Evolutionary conservation across 2,888 invertebrate species (phyloP).

Genomic region (Axea sp.): DNA sequence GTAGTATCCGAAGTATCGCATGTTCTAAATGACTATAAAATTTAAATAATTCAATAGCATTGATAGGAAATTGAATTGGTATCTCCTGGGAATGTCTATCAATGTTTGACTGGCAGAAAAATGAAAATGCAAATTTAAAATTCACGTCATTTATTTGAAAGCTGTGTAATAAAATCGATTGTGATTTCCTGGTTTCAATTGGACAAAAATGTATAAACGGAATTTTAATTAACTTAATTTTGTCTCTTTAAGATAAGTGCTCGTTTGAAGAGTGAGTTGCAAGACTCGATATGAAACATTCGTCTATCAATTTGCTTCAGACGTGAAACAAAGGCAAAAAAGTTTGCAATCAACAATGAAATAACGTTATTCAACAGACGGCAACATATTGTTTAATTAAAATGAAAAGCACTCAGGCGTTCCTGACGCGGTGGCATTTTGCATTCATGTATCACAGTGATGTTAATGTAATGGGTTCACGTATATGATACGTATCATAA

Average conservation of each 20-base stretch:
- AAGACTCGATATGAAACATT: slow-evolving; percentile 23
- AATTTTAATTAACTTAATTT: slow-evolving; percentile 34
- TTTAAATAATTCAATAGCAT: slow-evolving; percentile 4
- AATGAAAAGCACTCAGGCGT: slow-evolving; percentile 53
- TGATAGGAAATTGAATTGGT: slow-evolving; percentile 9
- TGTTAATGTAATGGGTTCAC: slow-evolving; percentile 42
- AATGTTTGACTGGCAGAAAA: slow-evolving; percentile 8
- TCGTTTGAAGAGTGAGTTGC: background rate
- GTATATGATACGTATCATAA: slow-evolving; percentile 38
- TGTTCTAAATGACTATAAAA: background rate
- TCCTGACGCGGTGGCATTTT: slow-evolving; percentile 47
- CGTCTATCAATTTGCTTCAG: slow-evolving; percentile 46
- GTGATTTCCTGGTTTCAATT: background rate
- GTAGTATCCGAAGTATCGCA: no score
- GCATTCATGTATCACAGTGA: slow-evolving; percentile 53
- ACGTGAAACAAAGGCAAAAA: slow-evolving; percentile 28
- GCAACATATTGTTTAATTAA: slow-evolving; percentile 61
- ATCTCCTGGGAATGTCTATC: slow-evolving; percentile 7
- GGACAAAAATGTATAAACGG: slow-evolving; percentile 5
- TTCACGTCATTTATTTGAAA: background rate
- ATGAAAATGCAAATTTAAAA: slow-evolving; percentile 15
- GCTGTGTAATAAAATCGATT: slow-evolving; percentile 7
- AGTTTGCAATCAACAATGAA: slow-evolving; percentile 51
- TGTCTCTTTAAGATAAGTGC: background rate
- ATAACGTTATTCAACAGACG: slow-evolving; percentile 57